Evolutionary conservation across 2,797 vertebrate genomes (phyloP).

Genomic region (Pristis pectinata): DNA sequence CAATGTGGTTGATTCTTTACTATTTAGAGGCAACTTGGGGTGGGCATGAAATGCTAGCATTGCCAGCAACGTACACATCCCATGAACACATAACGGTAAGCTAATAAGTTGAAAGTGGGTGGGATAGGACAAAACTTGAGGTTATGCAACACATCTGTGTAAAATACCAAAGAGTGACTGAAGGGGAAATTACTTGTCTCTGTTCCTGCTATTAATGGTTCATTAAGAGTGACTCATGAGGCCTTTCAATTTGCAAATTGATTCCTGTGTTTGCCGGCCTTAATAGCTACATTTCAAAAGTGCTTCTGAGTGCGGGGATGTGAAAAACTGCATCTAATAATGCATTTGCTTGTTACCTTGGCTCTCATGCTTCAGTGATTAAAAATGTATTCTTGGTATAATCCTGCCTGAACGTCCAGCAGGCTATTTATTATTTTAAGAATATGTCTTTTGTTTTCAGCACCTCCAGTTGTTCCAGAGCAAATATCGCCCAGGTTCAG

Average conservation of each 20-base stretch:
- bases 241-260: neutral
- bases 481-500: neutral
- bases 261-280: neutral
- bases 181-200: too few relatives aligned
- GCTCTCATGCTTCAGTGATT: neutral
- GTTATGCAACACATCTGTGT: neutral
- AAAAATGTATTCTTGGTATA: neutral
- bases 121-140: neutral
- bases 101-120: neutral
- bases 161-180: too few relatives aligned
- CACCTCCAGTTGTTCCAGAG: slow-evolving; percentile 24
- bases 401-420: neutral
- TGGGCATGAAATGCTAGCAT: too few relatives aligned
- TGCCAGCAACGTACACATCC: too few relatives aligned
- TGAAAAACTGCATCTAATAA: neutral
- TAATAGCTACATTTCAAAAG: neutral
- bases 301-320: neutral
- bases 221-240: neutral
- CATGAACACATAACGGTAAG: neutral
- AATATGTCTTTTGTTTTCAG: neutral
- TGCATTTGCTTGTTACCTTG: neutral
- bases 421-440: neutral
- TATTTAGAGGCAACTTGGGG: neutral
- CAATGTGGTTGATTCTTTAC: neutral
- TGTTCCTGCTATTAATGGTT: neutral